Evolutionary conservation across 2,888 invertebrate species (phyloP), one percentile per base, ranked within the genome.

Genomic region (Drosophila kanekoi): DNA sequence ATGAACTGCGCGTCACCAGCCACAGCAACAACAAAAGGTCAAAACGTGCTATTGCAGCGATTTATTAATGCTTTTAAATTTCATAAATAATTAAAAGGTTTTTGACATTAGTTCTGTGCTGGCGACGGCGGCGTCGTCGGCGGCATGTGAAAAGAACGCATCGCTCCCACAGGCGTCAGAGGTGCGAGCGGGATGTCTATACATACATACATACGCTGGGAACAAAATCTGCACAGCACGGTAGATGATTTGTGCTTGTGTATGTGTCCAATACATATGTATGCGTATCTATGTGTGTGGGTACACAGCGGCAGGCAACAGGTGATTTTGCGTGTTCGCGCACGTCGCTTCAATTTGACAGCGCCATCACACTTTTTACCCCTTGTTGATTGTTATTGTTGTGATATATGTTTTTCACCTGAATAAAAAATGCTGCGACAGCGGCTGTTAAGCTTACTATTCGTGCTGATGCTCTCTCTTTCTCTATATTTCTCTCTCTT

Each of bases 91-190:
- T 78, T 73, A 66, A 82, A 81, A 83, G 89, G 89, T 87, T 86
- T 88, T 83, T 88, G 89, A 86, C 89, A 87, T 77, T 88, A 78
- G 74, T 68, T 61, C 33, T 45, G 43, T 44, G 44, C 43, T 48
- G 45, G 16, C 47, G 45, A 20, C 32, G 20, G 10, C 52, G 52
- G n/a, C 53, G n/a, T 73, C 28, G 28, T 28, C 28, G 37, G 16
- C 45, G 35, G n/a, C n/a, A 32, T 45, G 20, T 47, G 41, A 57
- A 72, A 58, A 48, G 44, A 78, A 48, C 69, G 20, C 43, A 71
- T 35, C 44, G 47, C 54, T 10, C 44, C 32, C 28, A 60, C 35
- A 35, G 57, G n/a, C 18, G 40, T 18, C 18, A 20, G 41, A 6
- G 48, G 86, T 54, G 74, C 61, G 83, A 79, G 53, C 38, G 74